Evolutionary conservation across 2,888 invertebrate species (phyloP).

Genomic region (Phymatocera aterrima): DNA sequence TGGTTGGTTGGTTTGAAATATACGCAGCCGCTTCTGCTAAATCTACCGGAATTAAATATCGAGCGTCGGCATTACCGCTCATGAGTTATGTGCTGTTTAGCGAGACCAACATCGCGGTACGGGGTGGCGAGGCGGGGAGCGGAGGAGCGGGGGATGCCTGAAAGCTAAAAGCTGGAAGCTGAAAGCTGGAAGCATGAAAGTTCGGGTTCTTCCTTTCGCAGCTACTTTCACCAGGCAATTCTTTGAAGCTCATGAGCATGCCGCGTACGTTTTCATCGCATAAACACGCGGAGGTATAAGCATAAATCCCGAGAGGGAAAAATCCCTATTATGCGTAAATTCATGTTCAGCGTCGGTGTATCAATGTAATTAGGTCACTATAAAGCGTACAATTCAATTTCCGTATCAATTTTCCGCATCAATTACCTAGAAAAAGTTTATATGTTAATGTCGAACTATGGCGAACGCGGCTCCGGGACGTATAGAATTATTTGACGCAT

Average conservation of each 20-base stretch:
- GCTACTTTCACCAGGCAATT: conserved; percentile 25
- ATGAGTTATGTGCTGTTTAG: conserved; percentile 47
- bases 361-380: no score
- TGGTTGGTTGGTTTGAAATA: conserved; percentile 41
- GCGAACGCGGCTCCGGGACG: no score
- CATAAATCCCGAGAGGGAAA: neutral
- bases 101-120: conserved; percentile 24
- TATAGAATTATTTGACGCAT: conserved; percentile 2
- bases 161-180: conserved; percentile 21
- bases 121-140: no score
- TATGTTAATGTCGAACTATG: neutral
- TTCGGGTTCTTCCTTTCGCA: conserved; percentile 14
- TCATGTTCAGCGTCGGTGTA: no score
- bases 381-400: no score
- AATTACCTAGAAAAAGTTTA: neutral
- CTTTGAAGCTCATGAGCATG: neutral
- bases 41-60: conserved; percentile 61
- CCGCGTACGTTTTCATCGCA: neutral
- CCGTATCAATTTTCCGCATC: neutral
- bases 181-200: neutral
- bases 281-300: neutral
- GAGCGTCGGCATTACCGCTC: conserved; percentile 45
- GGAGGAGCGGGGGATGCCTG: conserved; percentile 1
- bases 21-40: conserved; percentile 58
- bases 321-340: no score